Conservation (phyloP, 2,888 invertebrate species). For the Ischnus inquisitorius region DNA sequence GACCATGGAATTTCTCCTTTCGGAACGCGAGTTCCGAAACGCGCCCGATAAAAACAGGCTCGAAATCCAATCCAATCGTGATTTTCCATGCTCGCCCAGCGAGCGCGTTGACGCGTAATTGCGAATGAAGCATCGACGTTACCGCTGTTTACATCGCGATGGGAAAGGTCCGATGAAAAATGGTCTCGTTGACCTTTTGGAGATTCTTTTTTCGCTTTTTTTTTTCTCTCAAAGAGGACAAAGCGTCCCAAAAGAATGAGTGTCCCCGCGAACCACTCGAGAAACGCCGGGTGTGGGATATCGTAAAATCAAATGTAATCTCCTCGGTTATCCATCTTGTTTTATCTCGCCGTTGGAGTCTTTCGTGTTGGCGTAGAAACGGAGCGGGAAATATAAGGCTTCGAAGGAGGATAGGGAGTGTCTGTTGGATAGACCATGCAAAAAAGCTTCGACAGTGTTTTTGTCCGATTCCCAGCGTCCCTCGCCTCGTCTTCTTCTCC, state of each 20-base stretch:
- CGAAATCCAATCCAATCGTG: background rate
- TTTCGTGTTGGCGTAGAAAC: conserved; percentile 26
- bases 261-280: conserved; percentile 39
- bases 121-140: conserved; percentile 1
- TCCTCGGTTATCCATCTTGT: conserved; percentile 75
- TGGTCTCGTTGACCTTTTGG: conserved; percentile 28
- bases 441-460: conserved; percentile 62
- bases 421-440: conserved; percentile 35
- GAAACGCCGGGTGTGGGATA: conserved; percentile 43
- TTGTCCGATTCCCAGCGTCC: conserved; percentile 48
- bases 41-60: background rate
- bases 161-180: conserved; percentile 39
- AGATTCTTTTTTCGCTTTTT: background rate
- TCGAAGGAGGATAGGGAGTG: conserved; percentile 17
- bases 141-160: background rate
- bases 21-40: background rate
- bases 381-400: conserved; percentile 10
- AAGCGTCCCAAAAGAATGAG: conserved; percentile 46
- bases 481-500: conserved; percentile 8
- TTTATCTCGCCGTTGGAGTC: conserved; percentile 67
- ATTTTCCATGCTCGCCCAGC: background rate
- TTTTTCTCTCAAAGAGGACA: conserved; percentile 1
- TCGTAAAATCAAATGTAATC: conserved; percentile 72
- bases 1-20: conserved; percentile 11
- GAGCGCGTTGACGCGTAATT: conserved; percentile 1